Conservation (phyloP, 1,140 invertebrate genomes). For the Oncopeltus fasciatus region DNA sequence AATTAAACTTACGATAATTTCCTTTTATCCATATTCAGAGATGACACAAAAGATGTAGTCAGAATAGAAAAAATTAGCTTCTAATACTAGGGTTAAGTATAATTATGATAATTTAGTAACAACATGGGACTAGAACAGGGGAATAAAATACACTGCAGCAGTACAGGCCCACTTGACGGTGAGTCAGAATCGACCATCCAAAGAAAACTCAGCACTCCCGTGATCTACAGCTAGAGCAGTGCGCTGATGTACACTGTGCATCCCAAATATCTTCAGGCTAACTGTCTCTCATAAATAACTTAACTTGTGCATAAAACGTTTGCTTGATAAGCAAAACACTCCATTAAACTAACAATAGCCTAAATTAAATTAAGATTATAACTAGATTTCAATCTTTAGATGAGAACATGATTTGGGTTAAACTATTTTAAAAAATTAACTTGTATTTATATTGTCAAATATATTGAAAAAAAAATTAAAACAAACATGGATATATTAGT, state of each 20-base stretch:
- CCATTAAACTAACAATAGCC: too few species aligned
- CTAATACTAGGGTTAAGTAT: neutral
- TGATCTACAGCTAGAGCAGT: neutral
- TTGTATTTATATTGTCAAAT: too few species aligned
- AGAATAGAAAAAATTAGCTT: neutral
- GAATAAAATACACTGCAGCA: neutral
- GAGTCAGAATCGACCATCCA: neutral
- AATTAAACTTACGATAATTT: slow-evolving; percentile 22
- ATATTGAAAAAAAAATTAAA: too few species aligned
- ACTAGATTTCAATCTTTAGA: too few species aligned
- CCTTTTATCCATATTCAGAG: slow-evolving; percentile 18
- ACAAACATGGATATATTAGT: too few species aligned
- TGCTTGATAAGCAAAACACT: too few species aligned
- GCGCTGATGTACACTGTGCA: neutral
- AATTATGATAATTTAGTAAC: neutral
- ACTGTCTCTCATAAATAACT: too few species aligned
- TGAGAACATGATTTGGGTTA: too few species aligned
- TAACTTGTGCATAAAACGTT: too few species aligned
- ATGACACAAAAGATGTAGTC: neutral
- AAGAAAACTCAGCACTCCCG: neutral
- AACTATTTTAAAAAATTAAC: too few species aligned
- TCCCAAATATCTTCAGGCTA: neutral
- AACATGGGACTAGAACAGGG: neutral
- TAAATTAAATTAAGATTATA: too few species aligned
- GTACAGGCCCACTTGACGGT: neutral